phyloP scores from a whole-genome alignment of 2,888 invertebrate genomes.

The Diachrysia chrysitis region DNA sequence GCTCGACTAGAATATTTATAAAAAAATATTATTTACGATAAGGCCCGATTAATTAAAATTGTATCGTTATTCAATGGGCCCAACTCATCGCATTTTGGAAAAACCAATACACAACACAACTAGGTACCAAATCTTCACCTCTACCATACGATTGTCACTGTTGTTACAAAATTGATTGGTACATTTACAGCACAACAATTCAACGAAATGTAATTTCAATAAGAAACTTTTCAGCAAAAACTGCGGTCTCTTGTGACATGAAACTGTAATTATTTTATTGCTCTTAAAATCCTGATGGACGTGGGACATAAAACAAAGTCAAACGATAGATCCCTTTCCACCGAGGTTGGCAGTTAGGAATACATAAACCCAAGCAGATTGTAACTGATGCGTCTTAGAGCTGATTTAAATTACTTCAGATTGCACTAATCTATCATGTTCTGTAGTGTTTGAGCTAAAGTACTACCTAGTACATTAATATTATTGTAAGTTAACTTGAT shows the following conservation, averaged over 20 bases:
- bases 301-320: conserved; percentile 41
- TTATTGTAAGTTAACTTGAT: neutral
- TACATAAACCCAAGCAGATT: conserved; percentile 39
- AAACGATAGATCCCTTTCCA: conserved; percentile 35
- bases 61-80: too few species aligned
- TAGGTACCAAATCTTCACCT: too few species aligned
- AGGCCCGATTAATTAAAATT: too few species aligned
- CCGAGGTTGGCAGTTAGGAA: conserved; percentile 31
- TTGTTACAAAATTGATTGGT: too few species aligned
- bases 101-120: too few species aligned
- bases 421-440: conserved; percentile 45
- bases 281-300: conserved; percentile 43
- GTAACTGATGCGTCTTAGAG: conserved; percentile 42
- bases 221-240: conserved; percentile 14
- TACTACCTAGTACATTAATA: conserved; percentile 9
- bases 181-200: too few species aligned
- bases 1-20: neutral
- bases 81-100: too few species aligned
- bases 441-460: conserved; percentile 14
- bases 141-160: too few species aligned
- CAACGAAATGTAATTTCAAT: neutral
- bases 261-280: conserved; percentile 38
- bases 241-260: conserved; percentile 7
- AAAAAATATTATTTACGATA: too few species aligned
- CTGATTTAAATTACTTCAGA: conserved; percentile 44